Evolutionary conservation across 2,888 invertebrate genomes (phyloP), one percentile per base, ranked within the genome.

Genomic region (Epinotia brunnichana): DNA sequence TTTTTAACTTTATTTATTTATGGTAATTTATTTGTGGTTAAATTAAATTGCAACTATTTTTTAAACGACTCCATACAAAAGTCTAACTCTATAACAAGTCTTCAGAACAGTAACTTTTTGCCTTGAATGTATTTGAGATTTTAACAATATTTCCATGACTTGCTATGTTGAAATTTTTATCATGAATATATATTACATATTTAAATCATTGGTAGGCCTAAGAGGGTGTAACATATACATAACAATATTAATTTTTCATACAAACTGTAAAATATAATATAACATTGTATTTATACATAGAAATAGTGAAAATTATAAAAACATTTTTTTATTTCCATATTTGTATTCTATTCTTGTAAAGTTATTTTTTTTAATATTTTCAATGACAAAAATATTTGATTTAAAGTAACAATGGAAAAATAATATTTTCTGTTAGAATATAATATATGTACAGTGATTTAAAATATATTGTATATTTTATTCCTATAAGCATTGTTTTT

Each of bases 381-480:
- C 17, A 63, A 35, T 53, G 2, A 51, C 51, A 35, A 15, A 54
- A 13, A 53, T 17, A 54, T 54, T 54, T 54, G 11, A 41, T 48
- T 41, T 9, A 66, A 66, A 54, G 53, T 41, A 66, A 41, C 21
- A n/a, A 54, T 66, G 15, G n/a, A 66, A 56, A 54, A 66, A 54
- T 41, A 56, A 19, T 15, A 51, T 41, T 51, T 17, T 66, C 21
- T 60, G 39, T 29, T 51, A 13, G 51, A n/a, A 53, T 48, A 64
- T 29, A 56, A 35, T 35, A 2, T 35, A 64, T 70, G 39, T 71
- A 71, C 70, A 71, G 29, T 60, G 48, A 66, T 57, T 48, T 71
- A 29, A 57, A 64, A 60, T 60, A 69, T 56, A 51, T 62, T 62
- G 56, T 66, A 71, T 71, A 70, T 64, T 63, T 63, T 60, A 54